These are phyloP conservation scores for Actinernus sp. DNA, from an alignment of 92 coral and sea anemone genomes.

Conservation along the genomic window DNA sequence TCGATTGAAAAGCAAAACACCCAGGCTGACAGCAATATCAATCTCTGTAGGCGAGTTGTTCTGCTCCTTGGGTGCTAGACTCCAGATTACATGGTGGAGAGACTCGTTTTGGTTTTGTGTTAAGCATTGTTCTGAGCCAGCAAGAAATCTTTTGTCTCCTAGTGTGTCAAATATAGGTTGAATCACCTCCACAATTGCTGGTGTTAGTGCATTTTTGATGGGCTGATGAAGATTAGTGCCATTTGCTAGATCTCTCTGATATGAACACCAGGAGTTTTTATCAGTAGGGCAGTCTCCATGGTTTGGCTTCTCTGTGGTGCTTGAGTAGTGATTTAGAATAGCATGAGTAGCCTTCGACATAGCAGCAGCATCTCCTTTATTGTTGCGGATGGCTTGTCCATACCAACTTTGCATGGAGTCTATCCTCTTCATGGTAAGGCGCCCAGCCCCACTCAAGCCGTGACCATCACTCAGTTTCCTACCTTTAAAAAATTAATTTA, in stretches of 20 bases:
- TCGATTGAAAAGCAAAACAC: background rate
- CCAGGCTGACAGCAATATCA: background rate
- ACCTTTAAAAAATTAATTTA: background rate
- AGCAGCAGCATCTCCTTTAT: background rate
- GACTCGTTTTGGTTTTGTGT: conserved; percentile 49
- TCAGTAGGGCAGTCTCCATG: background rate
- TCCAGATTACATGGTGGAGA: background rate
- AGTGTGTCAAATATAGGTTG: conserved; percentile 31
- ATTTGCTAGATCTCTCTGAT: background rate
- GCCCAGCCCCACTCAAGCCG: background rate
- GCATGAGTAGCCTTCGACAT: background rate
- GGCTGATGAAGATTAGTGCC: conserved; percentile 24
- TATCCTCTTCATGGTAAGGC: background rate
- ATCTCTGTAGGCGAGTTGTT: background rate
- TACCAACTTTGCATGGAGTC: background rate
- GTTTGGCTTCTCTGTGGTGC: background rate
- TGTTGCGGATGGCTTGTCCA: background rate
- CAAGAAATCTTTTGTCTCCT: conserved; percentile 47
- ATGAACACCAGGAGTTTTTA: background rate
- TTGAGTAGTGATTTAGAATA: background rate
- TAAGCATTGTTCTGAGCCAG: conserved; percentile 56
- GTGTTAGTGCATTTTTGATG: conserved; percentile 34
- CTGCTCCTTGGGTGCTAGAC: background rate
- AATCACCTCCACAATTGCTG: conserved; percentile 27
- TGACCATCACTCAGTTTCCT: background rate